Evolutionary conservation across 2,113 vertebrate species (phyloP).

Genomic region (Silurus meridionalis): DNA sequence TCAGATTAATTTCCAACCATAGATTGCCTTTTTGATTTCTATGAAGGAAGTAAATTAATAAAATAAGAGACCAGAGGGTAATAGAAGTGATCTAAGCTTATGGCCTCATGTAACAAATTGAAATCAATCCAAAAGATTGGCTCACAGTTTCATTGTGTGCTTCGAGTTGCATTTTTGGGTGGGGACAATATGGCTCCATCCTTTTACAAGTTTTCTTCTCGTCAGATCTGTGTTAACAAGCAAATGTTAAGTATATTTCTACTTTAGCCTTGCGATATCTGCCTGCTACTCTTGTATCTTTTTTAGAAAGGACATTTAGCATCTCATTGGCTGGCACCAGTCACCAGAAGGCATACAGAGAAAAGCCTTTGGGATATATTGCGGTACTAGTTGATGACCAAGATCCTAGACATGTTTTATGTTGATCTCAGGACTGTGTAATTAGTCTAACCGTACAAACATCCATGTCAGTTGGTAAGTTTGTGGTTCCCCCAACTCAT

Average conservation of each 20-base stretch:
- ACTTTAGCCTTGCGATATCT: background rate
- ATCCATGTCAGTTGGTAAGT: background rate
- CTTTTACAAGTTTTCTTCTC: background rate
- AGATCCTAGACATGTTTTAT: background rate
- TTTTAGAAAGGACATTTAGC: conserved; percentile 1
- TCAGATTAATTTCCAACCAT: background rate
- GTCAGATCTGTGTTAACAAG: background rate
- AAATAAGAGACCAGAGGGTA: background rate
- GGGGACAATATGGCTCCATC: background rate
- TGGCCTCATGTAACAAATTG: background rate
- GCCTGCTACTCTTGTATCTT: background rate
- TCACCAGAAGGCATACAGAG: background rate
- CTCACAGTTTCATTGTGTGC: background rate
- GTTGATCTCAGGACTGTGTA: background rate
- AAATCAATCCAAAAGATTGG: background rate
- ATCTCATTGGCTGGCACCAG: background rate
- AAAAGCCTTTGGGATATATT: background rate
- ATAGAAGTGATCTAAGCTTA: background rate
- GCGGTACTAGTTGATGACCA: background rate
- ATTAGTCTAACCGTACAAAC: background rate
- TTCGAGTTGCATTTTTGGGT: background rate
- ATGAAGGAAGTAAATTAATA: background rate
- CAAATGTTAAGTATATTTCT: background rate
- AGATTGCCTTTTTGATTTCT: background rate
- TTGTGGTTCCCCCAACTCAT: conserved; percentile 24